A percentile compares a stretch with the other conserved stretches of the same genome.
phyloP scores from a whole-genome alignment of 2,888 invertebrate genomes.

The Zaprionus lineosus region DNA sequence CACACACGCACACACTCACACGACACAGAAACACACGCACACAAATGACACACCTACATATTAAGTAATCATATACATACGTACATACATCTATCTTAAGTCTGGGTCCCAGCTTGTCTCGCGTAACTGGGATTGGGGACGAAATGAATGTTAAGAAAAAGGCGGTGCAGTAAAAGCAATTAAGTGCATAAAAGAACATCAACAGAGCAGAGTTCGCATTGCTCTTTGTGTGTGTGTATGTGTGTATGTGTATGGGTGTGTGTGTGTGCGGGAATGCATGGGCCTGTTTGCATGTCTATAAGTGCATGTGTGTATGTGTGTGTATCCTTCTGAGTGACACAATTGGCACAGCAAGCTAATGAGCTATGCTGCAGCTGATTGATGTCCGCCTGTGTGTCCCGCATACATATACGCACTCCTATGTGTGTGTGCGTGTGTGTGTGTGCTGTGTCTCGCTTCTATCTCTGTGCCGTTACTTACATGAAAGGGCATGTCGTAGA shows the following conservation, averaged over 20 bases:
- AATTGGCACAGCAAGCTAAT: conserved; percentile 48
- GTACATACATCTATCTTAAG: neutral
- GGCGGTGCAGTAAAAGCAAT: conserved; percentile 49
- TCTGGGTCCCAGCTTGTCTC: conserved; percentile 16
- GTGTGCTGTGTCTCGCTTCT: conserved; percentile 5
- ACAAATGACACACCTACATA: neutral
- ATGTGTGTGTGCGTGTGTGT: neutral
- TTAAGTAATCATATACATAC: neutral
- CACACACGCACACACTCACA: neutral
- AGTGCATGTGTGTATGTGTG: neutral
- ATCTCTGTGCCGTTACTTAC: conserved; percentile 45
- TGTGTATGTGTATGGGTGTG: neutral
- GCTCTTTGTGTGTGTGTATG: conserved; percentile 7
- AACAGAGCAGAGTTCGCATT: conserved; percentile 14
- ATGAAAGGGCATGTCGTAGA: conserved; percentile 57
- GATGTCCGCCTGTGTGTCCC: conserved; percentile 22
- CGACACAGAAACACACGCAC: neutral
- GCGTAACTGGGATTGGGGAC: conserved; percentile 21
- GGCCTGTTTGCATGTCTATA: neutral
- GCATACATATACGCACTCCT: no score
- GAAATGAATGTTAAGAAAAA: conserved; percentile 12
- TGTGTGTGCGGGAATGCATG: neutral
- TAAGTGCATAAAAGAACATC: conserved; percentile 50
- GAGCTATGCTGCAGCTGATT: conserved; percentile 54
- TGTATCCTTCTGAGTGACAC: conserved; percentile 35